Evolutionary conservation across 2,888 invertebrate species (phyloP).

Genomic region (Perdita meconis): DNA sequence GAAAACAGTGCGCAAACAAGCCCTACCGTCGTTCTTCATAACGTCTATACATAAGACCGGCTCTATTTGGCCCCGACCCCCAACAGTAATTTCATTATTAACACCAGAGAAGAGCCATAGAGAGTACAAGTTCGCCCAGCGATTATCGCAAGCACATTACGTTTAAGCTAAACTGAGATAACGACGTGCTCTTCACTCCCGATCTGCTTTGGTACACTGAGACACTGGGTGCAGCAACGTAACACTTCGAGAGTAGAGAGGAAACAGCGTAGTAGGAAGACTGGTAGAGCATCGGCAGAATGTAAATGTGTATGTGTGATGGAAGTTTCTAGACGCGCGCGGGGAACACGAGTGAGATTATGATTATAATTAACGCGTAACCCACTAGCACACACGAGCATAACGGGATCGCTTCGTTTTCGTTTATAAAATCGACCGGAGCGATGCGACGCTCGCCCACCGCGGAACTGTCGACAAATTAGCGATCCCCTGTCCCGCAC

Average conservation of each 20-base stretch:
- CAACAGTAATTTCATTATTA: slow-evolving; percentile 29
- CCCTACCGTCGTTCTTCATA: background rate
- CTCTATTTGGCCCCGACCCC: background rate
- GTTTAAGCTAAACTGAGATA: slow-evolving; percentile 22
- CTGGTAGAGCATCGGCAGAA: too few relatives aligned
- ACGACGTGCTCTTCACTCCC: slow-evolving; percentile 23
- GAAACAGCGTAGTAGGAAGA: background rate
- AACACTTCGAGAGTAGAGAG: background rate
- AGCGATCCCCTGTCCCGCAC: slow-evolving; percentile 39
- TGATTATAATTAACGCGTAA: slow-evolving; percentile 71
- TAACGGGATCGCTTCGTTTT: slow-evolving; percentile 43
- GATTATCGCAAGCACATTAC: slow-evolving; percentile 4
- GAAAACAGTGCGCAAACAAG: background rate
- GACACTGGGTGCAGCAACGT: background rate
- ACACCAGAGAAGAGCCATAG: slow-evolving; percentile 21
- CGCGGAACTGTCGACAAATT: slow-evolving; percentile 67
- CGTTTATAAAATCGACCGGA: slow-evolving; percentile 42
- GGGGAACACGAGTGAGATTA: slow-evolving; percentile 46
- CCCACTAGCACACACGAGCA: slow-evolving; percentile 22
- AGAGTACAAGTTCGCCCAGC: background rate
- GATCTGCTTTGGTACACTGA: background rate
- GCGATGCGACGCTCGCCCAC: slow-evolving; percentile 35
- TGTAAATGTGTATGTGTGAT: too few relatives aligned
- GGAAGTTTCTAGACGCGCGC: slow-evolving; percentile 6
- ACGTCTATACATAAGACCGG: too few relatives aligned